Evolutionary conservation across 2,888 invertebrate genomes (phyloP).

Genomic region (Drosophila vallismaia): DNA sequence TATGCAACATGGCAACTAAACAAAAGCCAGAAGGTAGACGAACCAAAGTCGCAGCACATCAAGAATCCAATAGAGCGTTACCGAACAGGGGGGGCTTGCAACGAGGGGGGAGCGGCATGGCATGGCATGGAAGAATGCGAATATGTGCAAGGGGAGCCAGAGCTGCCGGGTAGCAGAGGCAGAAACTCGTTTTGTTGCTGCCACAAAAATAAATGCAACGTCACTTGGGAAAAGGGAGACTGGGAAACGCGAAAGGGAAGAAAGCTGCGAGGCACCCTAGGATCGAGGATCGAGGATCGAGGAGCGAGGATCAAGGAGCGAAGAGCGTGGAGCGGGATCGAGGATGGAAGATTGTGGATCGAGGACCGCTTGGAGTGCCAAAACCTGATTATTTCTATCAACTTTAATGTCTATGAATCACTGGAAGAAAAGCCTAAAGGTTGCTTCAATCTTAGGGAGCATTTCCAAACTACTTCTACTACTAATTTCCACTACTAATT

Average conservation of each 20-base stretch:
- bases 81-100: background rate
- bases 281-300: conserved; percentile 42
- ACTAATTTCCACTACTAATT: no score
- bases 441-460: no score
- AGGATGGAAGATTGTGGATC: no score
- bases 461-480: no score
- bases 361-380: conserved; percentile 27
- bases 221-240: conserved; percentile 46
- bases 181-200: conserved; percentile 63
- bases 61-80: conserved; percentile 68
- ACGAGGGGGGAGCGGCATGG: conserved; percentile 6
- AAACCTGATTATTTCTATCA: conserved; percentile 52
- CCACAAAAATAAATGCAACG: conserved; percentile 68
- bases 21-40: conserved; percentile 67
- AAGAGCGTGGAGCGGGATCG: no score
- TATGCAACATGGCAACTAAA: conserved; percentile 78
- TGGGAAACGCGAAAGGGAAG: conserved; percentile 18
- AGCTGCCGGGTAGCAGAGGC: conserved; percentile 45
- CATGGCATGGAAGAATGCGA: conserved; percentile 13
- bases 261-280: conserved; percentile 12
- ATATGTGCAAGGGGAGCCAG: background rate
- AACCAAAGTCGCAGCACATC: conserved; percentile 64
- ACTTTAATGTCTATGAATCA: conserved; percentile 23
- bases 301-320: no score
- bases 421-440: background rate